phyloP scores from a whole-genome alignment of 53 echinoderm and acorn worm species.

The Temnopleurus reevesii region DNA sequence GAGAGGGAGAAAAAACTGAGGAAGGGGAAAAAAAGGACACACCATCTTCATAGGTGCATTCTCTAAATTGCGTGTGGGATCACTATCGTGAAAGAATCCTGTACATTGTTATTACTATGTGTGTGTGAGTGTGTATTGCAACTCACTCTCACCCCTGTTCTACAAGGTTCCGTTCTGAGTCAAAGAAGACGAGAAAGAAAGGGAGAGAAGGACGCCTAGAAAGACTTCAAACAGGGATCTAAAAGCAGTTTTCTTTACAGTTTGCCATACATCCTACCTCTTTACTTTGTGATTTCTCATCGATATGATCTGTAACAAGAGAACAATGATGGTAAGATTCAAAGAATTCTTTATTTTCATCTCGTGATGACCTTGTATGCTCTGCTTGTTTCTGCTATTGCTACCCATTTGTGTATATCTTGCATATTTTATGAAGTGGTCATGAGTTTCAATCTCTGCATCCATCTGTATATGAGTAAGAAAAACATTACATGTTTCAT shows the following conservation, averaged over 20 bases:
- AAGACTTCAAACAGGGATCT: neutral
- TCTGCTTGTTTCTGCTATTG: neutral
- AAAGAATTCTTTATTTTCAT: neutral
- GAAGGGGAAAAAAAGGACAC: neutral
- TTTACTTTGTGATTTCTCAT: neutral
- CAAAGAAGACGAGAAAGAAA: neutral
- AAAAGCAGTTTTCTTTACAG: neutral
- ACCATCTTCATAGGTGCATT: neutral
- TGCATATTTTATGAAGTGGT: conserved; percentile 35
- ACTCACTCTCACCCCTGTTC: neutral
- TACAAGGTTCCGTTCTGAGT: neutral
- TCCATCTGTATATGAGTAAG: neutral
- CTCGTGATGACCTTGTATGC: neutral
- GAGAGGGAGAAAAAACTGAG: neutral
- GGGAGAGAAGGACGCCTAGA: neutral
- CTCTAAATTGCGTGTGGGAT: conserved; percentile 29
- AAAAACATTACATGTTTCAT: too few relatives aligned
- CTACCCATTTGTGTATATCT: neutral
- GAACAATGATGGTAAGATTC: neutral
- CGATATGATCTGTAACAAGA: neutral
- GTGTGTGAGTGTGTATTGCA: conserved; percentile 7
- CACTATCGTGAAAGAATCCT: neutral
- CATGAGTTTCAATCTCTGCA: neutral
- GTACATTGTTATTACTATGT: neutral
- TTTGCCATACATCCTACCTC: neutral